Percentiles rank a stretch among this genome's conserved stretches.
Conservation (phyloP, 1,140 invertebrate species). For the Drosophila punjabiensis region DNA sequence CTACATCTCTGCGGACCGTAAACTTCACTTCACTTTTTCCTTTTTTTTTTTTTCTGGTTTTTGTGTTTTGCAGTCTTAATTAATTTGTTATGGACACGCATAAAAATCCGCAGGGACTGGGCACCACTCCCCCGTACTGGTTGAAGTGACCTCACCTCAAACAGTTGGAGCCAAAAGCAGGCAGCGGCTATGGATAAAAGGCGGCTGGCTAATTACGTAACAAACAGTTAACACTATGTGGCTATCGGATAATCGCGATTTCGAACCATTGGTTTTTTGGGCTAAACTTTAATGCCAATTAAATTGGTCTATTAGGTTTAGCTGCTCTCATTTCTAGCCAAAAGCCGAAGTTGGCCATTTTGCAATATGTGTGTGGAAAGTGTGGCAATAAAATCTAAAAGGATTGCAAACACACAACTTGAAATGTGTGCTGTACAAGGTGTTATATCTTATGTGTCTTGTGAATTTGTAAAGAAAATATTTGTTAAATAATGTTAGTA, state of each 20-base stretch:
- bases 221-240: conserved; percentile 27
- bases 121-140: conserved; percentile 11
- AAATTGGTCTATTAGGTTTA: conserved; percentile 29
- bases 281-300: conserved; percentile 13
- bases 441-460: neutral
- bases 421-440: neutral
- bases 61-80: conserved; percentile 32
- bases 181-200: conserved; percentile 16
- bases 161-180: conserved; percentile 24
- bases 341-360: conserved; percentile 7
- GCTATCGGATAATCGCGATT: conserved; percentile 32
- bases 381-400: conserved; percentile 4
- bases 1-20: conserved; percentile 23
- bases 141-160: conserved; percentile 23
- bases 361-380: neutral
- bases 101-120: conserved; percentile 25
- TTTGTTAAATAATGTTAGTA: too few species aligned
- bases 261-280: conserved; percentile 36
- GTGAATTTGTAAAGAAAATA: neutral
- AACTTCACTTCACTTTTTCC: conserved; percentile 20
- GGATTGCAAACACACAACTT: too few species aligned
- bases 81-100: conserved; percentile 50
- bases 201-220: conserved; percentile 48
- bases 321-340: conserved; percentile 17
- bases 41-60: neutral